Base-by-base conservation (phyloP, 2,797 vertebrate genomes). In the Xenentodon cancila region DNA sequence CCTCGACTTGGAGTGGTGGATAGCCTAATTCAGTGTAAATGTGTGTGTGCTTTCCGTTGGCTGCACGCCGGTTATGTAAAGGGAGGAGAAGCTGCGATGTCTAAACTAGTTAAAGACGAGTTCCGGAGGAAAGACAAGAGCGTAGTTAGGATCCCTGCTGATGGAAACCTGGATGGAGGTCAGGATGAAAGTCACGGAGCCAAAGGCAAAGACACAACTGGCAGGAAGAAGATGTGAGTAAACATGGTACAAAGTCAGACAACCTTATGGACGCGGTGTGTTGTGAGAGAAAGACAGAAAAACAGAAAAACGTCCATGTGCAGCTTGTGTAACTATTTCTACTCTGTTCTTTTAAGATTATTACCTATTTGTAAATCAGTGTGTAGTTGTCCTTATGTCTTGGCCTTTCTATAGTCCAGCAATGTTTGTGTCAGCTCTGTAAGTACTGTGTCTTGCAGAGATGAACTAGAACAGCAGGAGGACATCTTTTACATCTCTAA, bases 181-280 rank as follows among this genome's bases (percentile, higher is more conserved):
- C 27, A 27, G 3, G 32, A 32, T 32, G 32, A 32, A 9, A 32
- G 6, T 32, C 32, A 32, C 9, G 32, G 32, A 7, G 9, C 90
- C 61, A 85, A 40, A 84, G 72, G 73, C 53, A 93, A 90, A 73
- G 92, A 93, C 21, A 74, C 75, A 1, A 30, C 70, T 9, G 73
- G 82, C 18, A 93, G 45, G 69, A 78, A 82, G 16, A 95, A 94
- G 73, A 92, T 93, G 96, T 97, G 75, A 90, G 93, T 88, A 27
- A 5, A 27, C 27, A 3, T 3, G 3, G 7, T 3, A 3, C 3
- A 27, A 27, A 3, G 27, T 27, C 37, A 16, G 5, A n/a, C 18
- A 18, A 3, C n/a, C n/a, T n/a, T n/a, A n/a, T n/a, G n/a, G n/a
- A n/a, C n/a, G n/a, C n/a, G n/a, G n/a, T n/a, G n/a, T n/a, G n/a